A percentile compares a stretch with the other conserved stretches of the same genome.
phyloP scores from a whole-genome alignment of 2,888 invertebrate species.

The Drosophila acutilabella region DNA sequence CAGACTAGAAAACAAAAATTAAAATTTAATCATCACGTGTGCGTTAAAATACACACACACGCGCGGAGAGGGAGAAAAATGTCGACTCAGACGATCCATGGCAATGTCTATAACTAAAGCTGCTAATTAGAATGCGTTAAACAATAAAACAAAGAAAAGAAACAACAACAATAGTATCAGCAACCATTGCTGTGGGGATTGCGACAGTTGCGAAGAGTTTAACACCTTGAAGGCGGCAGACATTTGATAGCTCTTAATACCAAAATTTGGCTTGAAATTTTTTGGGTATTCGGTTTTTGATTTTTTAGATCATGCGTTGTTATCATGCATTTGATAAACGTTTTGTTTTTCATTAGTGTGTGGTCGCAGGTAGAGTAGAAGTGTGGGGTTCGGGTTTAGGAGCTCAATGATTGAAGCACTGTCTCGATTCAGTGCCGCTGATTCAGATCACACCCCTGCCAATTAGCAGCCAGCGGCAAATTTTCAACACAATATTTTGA shows the following conservation, averaged over 20 bases:
- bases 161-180: not conserved
- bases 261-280: constrained; percentile 17
- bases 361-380: constrained; percentile 1
- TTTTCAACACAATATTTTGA: constrained; percentile 22
- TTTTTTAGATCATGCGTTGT: constrained; percentile 57
- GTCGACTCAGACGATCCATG: constrained; percentile 26
- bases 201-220: constrained; percentile 72
- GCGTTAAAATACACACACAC: constrained; percentile 67
- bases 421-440: constrained; percentile 13
- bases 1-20: constrained; percentile 61
- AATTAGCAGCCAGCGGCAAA: constrained; percentile 65
- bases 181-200: constrained; percentile 10
- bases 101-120: constrained; percentile 62
- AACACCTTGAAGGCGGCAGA: constrained; percentile 63
- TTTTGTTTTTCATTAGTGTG: constrained; percentile 74
- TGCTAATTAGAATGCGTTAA: constrained; percentile 80
- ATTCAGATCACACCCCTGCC: constrained; percentile 69
- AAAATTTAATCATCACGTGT: constrained; percentile 81
- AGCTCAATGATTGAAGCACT: not conserved
- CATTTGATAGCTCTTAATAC: constrained; percentile 54
- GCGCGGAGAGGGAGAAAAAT: not conserved
- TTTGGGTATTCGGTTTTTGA: not conserved
- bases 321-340: constrained; percentile 79
- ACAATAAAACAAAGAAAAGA: constrained; percentile 75
- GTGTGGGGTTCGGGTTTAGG: not conserved